Evolutionary conservation across 2,113 vertebrate genomes (phyloP), one percentile per base, ranked within the genome.

Genomic region (Ailurus styani): DNA sequence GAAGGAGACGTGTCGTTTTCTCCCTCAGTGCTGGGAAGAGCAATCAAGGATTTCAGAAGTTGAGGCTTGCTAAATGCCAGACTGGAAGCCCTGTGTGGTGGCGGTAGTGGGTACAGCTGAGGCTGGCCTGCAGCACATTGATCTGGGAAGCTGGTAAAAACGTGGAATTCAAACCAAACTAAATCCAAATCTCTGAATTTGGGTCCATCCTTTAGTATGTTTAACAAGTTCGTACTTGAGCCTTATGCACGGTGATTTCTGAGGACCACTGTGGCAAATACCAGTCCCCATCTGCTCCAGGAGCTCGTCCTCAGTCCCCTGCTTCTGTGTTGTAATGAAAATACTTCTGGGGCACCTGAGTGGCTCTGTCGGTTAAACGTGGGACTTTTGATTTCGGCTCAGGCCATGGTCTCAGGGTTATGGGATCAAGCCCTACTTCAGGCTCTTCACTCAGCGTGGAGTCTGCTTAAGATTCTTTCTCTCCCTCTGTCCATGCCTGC

Each of bases 1-100:
- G 73, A 95, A 84, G 13, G 89, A 97, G 95, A 98, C 18, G 82
- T 98, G 93, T 97, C 98, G 94, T 98, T 98, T 98, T 98, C 98
- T 96, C 40, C 70, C 77, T 97, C 73, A 57, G 70, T 97, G 88
- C 94, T 97, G 94, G 96, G 95, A 97, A 97, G 2, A 95, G 90
- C 52, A 90, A 90, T 97, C 96, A 94, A 93, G 64, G 29, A 66
- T 94, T 97, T 96, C 47, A 68, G 40, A 97, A 92, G 72, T 7
- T 34, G 47, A 60, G 21, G 12, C 45, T 97, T 40, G 21, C 87
- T 96, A 54, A 96, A 75, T 79, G 37, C 68, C 79, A n/a, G 31
- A 7, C 68, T 42, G 54, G 60, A 96, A 84, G 20, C 21, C 34
- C 68, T 87, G 15, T 17, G 29, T 34, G 54, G 34, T 27, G 7